Conservation (phyloP, 2,113 vertebrate species). For the Antechinus flavipes region DNA sequence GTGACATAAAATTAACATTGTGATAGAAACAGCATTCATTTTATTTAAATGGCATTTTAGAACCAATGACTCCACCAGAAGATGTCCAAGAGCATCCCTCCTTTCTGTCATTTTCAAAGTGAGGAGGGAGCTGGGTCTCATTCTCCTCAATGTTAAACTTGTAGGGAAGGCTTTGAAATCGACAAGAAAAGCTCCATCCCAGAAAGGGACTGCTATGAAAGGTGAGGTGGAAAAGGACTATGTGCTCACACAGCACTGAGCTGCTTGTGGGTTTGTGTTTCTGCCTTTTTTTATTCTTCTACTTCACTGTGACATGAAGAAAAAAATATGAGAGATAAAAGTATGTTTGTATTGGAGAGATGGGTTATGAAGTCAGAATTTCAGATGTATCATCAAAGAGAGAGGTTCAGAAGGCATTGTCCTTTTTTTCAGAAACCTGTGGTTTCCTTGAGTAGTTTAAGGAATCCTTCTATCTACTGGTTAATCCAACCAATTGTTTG, state of each 20-base stretch:
- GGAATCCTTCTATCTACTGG: conserved; percentile 52
- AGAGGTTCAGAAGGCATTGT: not conserved
- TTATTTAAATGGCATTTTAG: conserved; percentile 62
- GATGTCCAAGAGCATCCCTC: not conserved
- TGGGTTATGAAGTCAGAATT: not conserved
- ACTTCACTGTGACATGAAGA: conserved; percentile 63
- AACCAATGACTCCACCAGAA: conserved; percentile 22
- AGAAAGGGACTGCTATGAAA: fast-evolving
- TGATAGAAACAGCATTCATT: conserved; percentile 38
- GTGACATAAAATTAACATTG: conserved; percentile 57
- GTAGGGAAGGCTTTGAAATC: conserved; percentile 29
- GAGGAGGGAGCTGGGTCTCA: not conserved
- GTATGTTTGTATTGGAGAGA: not conserved
- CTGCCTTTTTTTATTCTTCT: conserved; percentile 53
- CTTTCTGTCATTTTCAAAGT: conserved; percentile 54
- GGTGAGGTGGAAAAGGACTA: not conserved
- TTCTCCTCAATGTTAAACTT: conserved; percentile 51
- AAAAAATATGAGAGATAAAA: not conserved
- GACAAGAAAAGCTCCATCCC: conserved; percentile 67
- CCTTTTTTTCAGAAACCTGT: not conserved
- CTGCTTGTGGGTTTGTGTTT: not conserved
- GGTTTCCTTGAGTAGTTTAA: conserved; percentile 72
- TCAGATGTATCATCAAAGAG: not conserved
- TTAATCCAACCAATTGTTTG: conserved; percentile 58
- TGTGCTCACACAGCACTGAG: not conserved